Percentiles rank a stretch among this genome's conserved stretches.
phyloP scores from a whole-genome alignment of 2,113 vertebrate genomes.

The Patagioenas fasciata region DNA sequence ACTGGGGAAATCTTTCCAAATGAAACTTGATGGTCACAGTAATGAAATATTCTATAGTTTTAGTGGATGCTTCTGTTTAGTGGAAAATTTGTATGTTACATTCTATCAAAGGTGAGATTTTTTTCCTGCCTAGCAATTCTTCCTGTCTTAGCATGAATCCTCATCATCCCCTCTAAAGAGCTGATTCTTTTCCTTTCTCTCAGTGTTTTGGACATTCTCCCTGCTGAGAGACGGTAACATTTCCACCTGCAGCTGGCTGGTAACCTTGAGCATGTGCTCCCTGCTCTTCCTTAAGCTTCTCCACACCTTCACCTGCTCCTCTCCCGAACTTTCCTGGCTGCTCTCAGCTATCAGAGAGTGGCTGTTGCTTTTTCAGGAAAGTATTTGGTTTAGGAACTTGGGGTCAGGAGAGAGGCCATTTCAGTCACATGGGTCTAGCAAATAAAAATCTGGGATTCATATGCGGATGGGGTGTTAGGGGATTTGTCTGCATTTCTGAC shows the following conservation, averaged over 20 bases:
- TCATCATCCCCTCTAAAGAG: neutral
- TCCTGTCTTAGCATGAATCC: neutral
- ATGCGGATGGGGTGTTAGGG: neutral
- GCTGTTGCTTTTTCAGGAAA: neutral
- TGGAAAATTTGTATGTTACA: neutral
- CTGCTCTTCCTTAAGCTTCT: neutral
- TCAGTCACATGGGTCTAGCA: neutral
- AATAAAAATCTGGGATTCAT: neutral
- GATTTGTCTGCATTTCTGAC: neutral
- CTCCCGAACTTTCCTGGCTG: neutral
- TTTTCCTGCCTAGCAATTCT: neutral
- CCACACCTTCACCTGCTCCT: neutral
- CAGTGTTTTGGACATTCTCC: neutral
- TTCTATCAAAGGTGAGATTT: neutral
- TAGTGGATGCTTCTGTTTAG: neutral
- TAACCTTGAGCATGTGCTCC: neutral
- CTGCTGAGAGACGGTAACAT: neutral
- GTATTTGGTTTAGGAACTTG: neutral
- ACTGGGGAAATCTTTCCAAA: neutral
- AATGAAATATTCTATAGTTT: neutral
- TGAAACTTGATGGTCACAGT: neutral
- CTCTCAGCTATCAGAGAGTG: neutral
- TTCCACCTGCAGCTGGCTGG: neutral
- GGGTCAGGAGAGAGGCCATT: neutral
- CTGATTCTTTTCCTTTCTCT: neutral